Conservation (phyloP, 2,797 vertebrate species). For the Harpagifer antarcticus region DNA sequence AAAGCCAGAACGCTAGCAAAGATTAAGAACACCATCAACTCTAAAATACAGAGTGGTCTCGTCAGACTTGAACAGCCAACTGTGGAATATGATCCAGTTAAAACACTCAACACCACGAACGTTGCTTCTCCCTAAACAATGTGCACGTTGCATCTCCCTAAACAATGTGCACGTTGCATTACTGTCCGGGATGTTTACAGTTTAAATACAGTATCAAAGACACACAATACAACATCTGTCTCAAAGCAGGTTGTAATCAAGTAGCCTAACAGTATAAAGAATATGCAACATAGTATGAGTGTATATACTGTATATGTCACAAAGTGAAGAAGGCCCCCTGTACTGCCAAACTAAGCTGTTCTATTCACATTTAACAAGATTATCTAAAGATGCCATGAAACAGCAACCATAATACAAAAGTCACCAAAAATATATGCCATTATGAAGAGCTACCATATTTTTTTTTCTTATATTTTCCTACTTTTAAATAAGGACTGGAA, state of each 20-base stretch:
- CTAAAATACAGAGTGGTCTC: constrained; percentile 69
- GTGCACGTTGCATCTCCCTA: constrained; percentile 63
- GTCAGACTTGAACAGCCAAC: constrained; percentile 69
- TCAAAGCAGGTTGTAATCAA: constrained; percentile 87
- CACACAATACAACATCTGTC: constrained; percentile 90
- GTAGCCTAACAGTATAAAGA: constrained; percentile 88
- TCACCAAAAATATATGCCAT: constrained; percentile 90
- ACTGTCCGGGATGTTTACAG: constrained; percentile 67
- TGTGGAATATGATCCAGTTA: constrained; percentile 71
- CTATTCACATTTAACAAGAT: constrained; percentile 95
- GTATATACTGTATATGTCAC: constrained; percentile 86
- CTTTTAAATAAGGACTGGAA: constrained; percentile 91
- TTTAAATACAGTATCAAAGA: constrained; percentile 94
- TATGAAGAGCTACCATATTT: constrained; percentile 90
- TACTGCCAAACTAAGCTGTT: constrained; percentile 82
- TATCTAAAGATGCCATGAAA: constrained; percentile 91
- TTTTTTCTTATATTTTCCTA: constrained; percentile 65
- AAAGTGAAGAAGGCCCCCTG: constrained; percentile 90
- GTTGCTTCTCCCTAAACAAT: constrained; percentile 61
- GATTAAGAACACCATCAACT: constrained; percentile 74
- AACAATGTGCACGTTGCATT: constrained; percentile 64
- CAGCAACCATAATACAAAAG: constrained; percentile 83
- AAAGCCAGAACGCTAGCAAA: constrained; percentile 79
- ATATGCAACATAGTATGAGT: constrained; percentile 90
- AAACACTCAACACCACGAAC: constrained; percentile 79